phyloP scores from a whole-genome alignment of 2,888 invertebrate genomes.

The Caenorhabditis wallacei region DNA sequence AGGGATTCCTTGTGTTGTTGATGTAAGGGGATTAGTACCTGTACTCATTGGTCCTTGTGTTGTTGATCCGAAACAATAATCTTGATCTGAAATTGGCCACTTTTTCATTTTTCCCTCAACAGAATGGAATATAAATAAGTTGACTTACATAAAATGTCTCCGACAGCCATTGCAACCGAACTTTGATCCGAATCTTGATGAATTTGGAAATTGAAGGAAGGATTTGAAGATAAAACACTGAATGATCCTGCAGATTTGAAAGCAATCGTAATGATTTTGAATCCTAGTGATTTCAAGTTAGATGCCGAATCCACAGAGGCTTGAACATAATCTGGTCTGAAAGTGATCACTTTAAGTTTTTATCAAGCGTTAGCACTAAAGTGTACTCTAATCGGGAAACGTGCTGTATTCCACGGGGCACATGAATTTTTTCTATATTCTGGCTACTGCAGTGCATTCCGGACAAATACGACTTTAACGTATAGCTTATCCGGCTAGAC shows the following conservation, averaged over 20 bases:
- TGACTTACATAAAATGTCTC: slow-evolving; percentile 41
- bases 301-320: slow-evolving; percentile 28
- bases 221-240: slow-evolving; percentile 14
- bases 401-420: no score
- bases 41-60: neutral
- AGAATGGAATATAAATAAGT: no score
- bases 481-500: no score
- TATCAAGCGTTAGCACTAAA: no score
- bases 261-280: slow-evolving; percentile 44
- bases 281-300: slow-evolving; percentile 30
- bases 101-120: no score
- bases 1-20: neutral
- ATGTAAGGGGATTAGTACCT: neutral
- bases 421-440: no score
- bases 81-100: no score
- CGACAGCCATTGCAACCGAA: slow-evolving; percentile 25
- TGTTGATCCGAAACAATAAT: slow-evolving; percentile 3
- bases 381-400: no score
- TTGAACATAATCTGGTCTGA: slow-evolving; percentile 3
- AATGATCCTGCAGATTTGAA: slow-evolving; percentile 32
- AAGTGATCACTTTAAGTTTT: no score
- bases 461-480: no score
- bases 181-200: slow-evolving; percentile 18
- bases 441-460: no score
- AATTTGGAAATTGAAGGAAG: slow-evolving; percentile 25